Percentiles rank a stretch among this genome's conserved stretches.
phyloP scores from a whole-genome alignment of 2,888 invertebrate species.

The Ectemnius lituratus region DNA sequence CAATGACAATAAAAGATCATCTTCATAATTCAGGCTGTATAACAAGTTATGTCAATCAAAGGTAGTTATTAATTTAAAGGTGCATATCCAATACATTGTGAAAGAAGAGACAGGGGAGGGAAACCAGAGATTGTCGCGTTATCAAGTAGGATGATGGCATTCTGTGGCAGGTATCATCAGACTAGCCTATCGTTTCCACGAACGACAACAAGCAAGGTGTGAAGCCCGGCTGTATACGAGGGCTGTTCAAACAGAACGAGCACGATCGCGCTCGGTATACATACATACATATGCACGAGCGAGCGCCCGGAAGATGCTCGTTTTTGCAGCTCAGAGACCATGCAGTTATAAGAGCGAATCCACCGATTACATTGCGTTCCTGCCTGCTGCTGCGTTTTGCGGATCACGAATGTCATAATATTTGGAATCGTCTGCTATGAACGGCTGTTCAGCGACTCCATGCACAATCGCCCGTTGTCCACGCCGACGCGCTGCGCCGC shows the following conservation, averaged over 20 bases:
- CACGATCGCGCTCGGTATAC: no score
- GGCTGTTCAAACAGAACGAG: conserved; percentile 53
- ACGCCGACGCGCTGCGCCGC: conserved; percentile 29
- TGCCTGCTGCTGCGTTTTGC: conserved; percentile 43
- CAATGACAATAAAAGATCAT: no score
- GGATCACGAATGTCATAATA: conserved; percentile 54
- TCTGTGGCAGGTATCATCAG: conserved; percentile 7
- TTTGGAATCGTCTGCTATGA: conserved; percentile 53
- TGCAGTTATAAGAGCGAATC: conserved; percentile 30
- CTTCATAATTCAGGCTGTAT: no score
- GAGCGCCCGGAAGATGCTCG: conserved; percentile 33
- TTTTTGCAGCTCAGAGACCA: conserved; percentile 29
- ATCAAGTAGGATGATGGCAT: background rate
- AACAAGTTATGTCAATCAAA: no score
- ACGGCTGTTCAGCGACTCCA: conserved; percentile 7
- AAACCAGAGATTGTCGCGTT: background rate
- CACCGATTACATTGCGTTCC: conserved; percentile 10
- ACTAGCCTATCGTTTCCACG: conserved; percentile 3
- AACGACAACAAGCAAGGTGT: conserved; percentile 39
- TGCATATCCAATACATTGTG: no score
- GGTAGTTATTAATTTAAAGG: no score
- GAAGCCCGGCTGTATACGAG: conserved; percentile 20
- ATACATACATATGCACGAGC: conserved; percentile 15
- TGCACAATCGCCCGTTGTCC: conserved; percentile 52
- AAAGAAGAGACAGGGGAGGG: no score